phyloP scores from a whole-genome alignment of 2,113 vertebrate genomes.

The Sceloporus tristichus region DNA sequence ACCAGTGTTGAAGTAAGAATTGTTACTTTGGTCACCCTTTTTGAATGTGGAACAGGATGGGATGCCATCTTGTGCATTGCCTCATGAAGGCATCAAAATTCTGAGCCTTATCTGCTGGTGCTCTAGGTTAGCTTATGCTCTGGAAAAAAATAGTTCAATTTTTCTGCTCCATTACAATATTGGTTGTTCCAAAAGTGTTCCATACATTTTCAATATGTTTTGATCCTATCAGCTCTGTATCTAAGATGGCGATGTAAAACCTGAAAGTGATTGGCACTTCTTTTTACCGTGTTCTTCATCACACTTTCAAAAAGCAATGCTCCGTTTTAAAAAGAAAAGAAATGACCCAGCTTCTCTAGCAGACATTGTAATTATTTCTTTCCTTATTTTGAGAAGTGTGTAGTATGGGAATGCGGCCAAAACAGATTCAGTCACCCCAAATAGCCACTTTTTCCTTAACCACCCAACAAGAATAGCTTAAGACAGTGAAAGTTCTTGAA shows the following conservation, averaged over 20 bases:
- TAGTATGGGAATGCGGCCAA: constrained; percentile 40
- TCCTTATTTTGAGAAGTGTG: neutral
- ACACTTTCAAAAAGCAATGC: neutral
- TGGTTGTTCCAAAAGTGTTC: neutral
- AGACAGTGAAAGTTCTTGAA: constrained; percentile 35
- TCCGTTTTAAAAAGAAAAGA: neutral
- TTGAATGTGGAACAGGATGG: neutral
- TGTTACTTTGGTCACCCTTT: neutral
- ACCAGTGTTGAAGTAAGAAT: neutral
- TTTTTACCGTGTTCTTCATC: neutral
- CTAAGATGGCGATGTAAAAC: neutral
- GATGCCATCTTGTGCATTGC: neutral
- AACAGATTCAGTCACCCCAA: neutral
- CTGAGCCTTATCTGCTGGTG: neutral
- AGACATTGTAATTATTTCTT: constrained; percentile 8
- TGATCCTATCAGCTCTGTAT: neutral
- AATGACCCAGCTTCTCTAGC: neutral
- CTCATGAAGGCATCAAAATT: neutral
- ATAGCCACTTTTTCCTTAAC: constrained; percentile 45
- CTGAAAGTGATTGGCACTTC: neutral
- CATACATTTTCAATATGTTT: neutral
- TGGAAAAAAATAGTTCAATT: no score
- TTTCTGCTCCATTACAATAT: no score
- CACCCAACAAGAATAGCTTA: constrained; percentile 30
- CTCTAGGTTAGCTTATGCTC: neutral